Percentiles rank a stretch among this genome's conserved stretches.
phyloP scores from a whole-genome alignment of 2,113 vertebrate species.

The Aldabrachelys gigantea region DNA sequence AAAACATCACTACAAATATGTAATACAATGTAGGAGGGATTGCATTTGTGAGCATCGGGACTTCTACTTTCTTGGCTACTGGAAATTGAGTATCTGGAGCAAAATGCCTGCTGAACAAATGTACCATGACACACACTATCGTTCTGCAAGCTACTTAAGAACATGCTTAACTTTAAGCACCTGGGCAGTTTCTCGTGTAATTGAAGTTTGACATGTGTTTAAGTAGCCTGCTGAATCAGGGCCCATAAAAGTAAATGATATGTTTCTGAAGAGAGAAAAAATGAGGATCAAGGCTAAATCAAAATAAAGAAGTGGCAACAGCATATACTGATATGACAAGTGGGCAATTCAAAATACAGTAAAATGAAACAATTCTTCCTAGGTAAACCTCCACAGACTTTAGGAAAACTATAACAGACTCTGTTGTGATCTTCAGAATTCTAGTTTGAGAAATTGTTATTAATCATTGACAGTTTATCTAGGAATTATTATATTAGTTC shows the following conservation, averaged over 20 bases:
- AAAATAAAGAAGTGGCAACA: neutral
- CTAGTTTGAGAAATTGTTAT: neutral
- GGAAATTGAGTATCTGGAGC: neutral
- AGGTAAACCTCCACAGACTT: neutral
- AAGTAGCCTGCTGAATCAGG: neutral
- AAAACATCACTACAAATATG: neutral
- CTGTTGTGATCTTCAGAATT: neutral
- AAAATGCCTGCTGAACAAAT: neutral
- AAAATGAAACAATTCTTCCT: neutral
- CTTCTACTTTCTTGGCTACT: neutral
- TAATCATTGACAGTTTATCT: neutral
- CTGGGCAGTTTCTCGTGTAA: fast-evolving
- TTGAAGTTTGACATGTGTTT: neutral
- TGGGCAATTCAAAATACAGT: neutral
- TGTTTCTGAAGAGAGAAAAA: neutral
- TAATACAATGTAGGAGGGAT: neutral
- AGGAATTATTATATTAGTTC: neutral
- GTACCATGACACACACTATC: neutral
- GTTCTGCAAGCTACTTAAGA: neutral
- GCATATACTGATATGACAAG: neutral
- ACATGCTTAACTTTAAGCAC: neutral
- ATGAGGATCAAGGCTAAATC: neutral
- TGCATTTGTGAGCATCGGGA: neutral
- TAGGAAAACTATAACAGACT: neutral
- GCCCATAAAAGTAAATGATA: neutral